phyloP scores from a whole-genome alignment of 1,140 invertebrate genomes.

The Galleria mellonella region DNA sequence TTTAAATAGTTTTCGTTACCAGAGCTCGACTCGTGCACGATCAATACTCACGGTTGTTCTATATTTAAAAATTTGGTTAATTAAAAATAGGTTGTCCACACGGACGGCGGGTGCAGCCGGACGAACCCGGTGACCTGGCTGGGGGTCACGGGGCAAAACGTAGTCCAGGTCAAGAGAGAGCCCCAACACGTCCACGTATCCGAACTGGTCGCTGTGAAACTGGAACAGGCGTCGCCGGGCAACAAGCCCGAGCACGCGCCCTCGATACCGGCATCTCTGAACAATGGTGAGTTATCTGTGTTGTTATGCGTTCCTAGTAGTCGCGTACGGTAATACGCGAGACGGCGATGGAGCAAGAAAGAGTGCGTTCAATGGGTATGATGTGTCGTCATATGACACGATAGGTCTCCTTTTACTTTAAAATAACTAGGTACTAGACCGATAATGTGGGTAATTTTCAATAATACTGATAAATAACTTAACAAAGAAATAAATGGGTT shows the following conservation, averaged over 20 bases:
- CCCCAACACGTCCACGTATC: constrained; percentile 54
- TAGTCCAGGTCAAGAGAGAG: constrained; percentile 66
- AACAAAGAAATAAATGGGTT: no score
- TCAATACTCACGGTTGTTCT: no score
- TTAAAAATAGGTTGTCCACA: constrained; percentile 38
- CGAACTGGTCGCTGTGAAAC: constrained; percentile 60
- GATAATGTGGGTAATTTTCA: no score
- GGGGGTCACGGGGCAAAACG: constrained; percentile 48
- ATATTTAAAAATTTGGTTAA: background rate
- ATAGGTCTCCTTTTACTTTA: no score
- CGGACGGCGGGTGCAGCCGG: constrained; percentile 70
- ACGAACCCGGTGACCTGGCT: constrained; percentile 76
- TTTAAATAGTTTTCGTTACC: no score
- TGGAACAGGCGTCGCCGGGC: constrained; percentile 66
- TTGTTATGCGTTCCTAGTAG: constrained; percentile 20
- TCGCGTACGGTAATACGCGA: constrained; percentile 10
- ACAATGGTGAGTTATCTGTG: constrained; percentile 47
- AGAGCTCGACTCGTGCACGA: no score
- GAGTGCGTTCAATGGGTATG: no score
- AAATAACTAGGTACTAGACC: no score
- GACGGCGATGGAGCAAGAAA: constrained; percentile 2
- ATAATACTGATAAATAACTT: no score
- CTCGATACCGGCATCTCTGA: constrained; percentile 50
- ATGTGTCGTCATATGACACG: no score
- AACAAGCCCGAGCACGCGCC: constrained; percentile 45